Percentiles rank a stretch among this genome's conserved stretches.
These are phyloP conservation scores for Anthonomus grandis DNA, from an alignment of 1,140 invertebrate genomes.

Conservation along the genomic window DNA sequence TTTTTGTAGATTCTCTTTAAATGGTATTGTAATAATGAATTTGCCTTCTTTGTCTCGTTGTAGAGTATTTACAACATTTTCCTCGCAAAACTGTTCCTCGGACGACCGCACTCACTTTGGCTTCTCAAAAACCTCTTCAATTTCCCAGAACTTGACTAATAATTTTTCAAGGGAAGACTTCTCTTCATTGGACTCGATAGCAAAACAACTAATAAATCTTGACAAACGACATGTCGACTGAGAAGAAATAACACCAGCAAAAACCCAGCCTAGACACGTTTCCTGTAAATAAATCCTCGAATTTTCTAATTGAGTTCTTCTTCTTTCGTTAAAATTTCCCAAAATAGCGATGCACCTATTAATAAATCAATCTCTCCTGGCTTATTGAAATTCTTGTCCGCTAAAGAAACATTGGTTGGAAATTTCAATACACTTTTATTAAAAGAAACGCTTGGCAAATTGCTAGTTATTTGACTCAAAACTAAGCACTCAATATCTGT, in stretches of 20 bases:
- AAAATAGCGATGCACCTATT: slow-evolving; percentile 17
- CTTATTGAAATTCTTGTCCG: slow-evolving; percentile 29
- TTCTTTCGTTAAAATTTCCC: background rate
- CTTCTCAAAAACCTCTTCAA: slow-evolving; percentile 12
- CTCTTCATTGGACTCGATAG: background rate
- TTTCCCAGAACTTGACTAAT: slow-evolving; percentile 21
- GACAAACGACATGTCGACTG: background rate
- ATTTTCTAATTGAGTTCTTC: background rate
- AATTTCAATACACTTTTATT: background rate
- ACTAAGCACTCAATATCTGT: background rate
- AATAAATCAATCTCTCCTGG: slow-evolving; percentile 7
- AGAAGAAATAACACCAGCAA: background rate
- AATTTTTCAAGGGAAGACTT: background rate
- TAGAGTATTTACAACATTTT: slow-evolving; percentile 18
- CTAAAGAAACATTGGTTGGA: slow-evolving; percentile 1
- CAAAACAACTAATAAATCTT: background rate
- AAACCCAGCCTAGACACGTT: slow-evolving; percentile 19
- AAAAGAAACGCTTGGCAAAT: background rate
- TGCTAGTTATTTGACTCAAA: background rate
- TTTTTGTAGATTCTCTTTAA: background rate
- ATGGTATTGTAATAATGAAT: slow-evolving; percentile 17
- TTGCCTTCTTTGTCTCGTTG: slow-evolving; percentile 1
- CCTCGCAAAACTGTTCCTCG: slow-evolving; percentile 12
- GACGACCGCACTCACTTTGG: background rate
- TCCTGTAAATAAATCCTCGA: slow-evolving; percentile 15